Evolutionary conservation across 2,888 invertebrate species (phyloP).

Genomic region (Rhagonycha lutea): DNA sequence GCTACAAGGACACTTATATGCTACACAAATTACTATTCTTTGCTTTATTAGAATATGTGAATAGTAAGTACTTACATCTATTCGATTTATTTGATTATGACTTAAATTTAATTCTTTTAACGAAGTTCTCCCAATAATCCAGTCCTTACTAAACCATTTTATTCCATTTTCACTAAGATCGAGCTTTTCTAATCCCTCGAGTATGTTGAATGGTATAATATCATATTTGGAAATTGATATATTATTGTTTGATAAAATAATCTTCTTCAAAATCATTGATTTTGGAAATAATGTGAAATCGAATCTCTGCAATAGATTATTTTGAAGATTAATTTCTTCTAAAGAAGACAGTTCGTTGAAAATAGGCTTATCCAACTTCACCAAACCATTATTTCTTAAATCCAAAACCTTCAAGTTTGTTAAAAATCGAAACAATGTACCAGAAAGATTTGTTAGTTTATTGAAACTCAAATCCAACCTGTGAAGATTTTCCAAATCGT

Average conservation of each 20-base stretch:
- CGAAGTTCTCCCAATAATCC: conserved; percentile 12
- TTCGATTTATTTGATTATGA: conserved; percentile 62
- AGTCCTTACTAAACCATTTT: conserved; percentile 25
- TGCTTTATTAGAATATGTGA: no score
- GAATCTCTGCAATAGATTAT: conserved; percentile 66
- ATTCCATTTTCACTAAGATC: conserved; percentile 51
- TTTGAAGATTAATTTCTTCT: conserved; percentile 63
- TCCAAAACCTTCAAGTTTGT: conserved; percentile 65
- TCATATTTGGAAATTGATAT: conserved; percentile 5
- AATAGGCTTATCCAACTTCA: conserved; percentile 61
- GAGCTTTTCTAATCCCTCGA: conserved; percentile 54
- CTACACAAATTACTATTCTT: no score
- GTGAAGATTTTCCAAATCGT: conserved; percentile 60
- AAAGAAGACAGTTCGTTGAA: conserved; percentile 63
- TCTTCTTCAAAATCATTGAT: conserved; percentile 32
- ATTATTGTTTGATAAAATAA: conserved; percentile 33
- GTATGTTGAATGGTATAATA: neutral
- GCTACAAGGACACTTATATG: no score
- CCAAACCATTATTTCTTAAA: conserved; percentile 68
- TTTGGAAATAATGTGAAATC: conserved; percentile 58
- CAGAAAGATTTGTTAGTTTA: conserved; percentile 57
- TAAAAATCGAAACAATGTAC: conserved; percentile 66
- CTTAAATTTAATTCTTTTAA: conserved; percentile 66
- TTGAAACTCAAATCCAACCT: conserved; percentile 44
- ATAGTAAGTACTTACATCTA: conserved; percentile 57